These are phyloP conservation scores for Dorcus parallelipipedus DNA, from an alignment of 2,888 invertebrate genomes.

Conservation along the genomic window DNA sequence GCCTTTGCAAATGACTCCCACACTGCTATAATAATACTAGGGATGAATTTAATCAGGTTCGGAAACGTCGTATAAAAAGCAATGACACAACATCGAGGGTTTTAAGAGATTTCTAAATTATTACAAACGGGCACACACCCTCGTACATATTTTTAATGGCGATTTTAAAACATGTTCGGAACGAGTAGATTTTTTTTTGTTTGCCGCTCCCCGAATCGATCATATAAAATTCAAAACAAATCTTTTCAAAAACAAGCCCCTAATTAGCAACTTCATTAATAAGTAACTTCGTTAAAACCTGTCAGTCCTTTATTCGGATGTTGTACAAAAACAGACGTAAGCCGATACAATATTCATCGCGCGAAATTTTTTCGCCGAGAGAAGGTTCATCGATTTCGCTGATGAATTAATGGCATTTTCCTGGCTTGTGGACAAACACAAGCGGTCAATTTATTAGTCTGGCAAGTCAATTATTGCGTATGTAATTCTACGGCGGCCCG, in stretches of 20 bases:
- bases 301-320: background rate
- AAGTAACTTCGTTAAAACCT: background rate
- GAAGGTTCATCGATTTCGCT: background rate
- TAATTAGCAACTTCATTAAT: slow-evolving; percentile 1
- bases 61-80: too few species aligned
- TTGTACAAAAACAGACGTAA: background rate
- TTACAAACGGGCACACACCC: too few species aligned
- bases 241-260: background rate
- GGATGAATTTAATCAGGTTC: too few species aligned
- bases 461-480: slow-evolving; percentile 34
- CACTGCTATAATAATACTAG: too few species aligned
- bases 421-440: slow-evolving; percentile 21
- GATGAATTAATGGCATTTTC: background rate
- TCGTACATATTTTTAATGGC: too few species aligned
- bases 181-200: too few species aligned
- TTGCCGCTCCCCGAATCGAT: too few species aligned
- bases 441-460: slow-evolving; percentile 29
- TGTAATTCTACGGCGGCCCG: slow-evolving; percentile 36
- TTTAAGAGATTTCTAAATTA: too few species aligned
- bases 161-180: too few species aligned
- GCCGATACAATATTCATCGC: background rate
- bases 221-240: too few species aligned
- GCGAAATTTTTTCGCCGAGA: background rate
- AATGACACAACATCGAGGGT: too few species aligned
- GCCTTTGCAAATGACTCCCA: too few species aligned